A percentile compares a stretch with the other conserved stretches of the same genome.
phyloP scores from a whole-genome alignment of 2,113 vertebrate genomes.

The Uria aalge region DNA sequence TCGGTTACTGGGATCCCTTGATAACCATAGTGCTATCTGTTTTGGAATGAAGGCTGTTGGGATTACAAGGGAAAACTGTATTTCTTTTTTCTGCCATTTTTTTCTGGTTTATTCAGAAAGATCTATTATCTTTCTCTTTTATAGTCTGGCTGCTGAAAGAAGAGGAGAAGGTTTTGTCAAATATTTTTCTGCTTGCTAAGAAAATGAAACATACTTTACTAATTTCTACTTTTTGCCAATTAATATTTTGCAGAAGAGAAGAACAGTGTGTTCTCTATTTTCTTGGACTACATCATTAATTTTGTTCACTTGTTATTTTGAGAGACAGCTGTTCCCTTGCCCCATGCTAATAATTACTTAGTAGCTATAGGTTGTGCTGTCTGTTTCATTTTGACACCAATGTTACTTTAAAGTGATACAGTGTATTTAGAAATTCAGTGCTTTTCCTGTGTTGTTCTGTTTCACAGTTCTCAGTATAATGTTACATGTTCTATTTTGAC shows the following conservation, averaged over 20 bases:
- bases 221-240: neutral
- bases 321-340: neutral
- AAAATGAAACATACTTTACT: neutral
- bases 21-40: neutral
- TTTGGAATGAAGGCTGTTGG: neutral
- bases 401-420: neutral
- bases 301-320: neutral
- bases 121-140: neutral
- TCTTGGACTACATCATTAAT: neutral
- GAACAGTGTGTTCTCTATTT: neutral
- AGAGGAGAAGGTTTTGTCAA: neutral
- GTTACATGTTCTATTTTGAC: neutral
- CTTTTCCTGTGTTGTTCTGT: neutral
- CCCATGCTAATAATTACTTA: neutral
- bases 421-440: neutral
- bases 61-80: neutral
- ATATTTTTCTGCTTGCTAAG: neutral
- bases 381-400: neutral
- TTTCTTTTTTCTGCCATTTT: neutral
- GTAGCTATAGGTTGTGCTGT: neutral
- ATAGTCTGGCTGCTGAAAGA: neutral
- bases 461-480: neutral
- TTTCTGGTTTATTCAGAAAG: neutral
- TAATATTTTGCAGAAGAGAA: neutral
- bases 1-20: neutral